Conservation (phyloP, 2,113 vertebrate genomes). For the Rhabdomys dilectus region DNA sequence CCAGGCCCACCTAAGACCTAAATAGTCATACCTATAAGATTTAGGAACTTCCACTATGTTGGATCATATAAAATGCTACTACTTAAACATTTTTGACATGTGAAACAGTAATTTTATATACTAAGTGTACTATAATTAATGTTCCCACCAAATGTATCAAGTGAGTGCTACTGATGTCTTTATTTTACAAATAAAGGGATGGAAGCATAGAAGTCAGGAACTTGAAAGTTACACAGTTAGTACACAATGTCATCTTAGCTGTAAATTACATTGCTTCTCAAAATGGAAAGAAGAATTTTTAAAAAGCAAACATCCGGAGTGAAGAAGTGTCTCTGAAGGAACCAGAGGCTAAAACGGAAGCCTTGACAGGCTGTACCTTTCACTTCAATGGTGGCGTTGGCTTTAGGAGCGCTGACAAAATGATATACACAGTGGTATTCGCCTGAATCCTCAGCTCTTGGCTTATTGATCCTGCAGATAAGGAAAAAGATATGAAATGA, state of each 20-base stretch:
- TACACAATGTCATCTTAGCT: neutral
- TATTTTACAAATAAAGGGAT: conserved; percentile 48
- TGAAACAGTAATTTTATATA: conserved; percentile 15
- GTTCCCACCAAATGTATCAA: neutral
- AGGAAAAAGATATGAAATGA: conserved; percentile 75
- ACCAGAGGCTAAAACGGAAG: neutral
- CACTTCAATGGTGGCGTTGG: conserved; percentile 98
- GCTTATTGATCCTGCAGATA: conserved; percentile 92
- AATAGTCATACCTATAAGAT: neutral
- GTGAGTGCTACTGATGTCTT: neutral
- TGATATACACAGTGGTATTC: conserved; percentile 98
- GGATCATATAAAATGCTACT: conserved; percentile 19
- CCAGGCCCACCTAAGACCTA: neutral
- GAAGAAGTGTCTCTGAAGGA: neutral
- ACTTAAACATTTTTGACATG: conserved; percentile 35
- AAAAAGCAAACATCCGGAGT: neutral
- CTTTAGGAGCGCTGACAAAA: conserved; percentile 92
- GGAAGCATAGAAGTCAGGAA: neutral
- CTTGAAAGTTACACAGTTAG: neutral
- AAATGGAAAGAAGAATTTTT: neutral
- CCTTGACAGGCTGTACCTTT: conserved; percentile 92
- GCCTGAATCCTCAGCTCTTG: conserved; percentile 95
- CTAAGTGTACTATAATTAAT: conserved; percentile 3
- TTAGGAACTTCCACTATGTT: conserved; percentile 17
- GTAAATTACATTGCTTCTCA: neutral